Evolutionary conservation across 2,888 invertebrate species (phyloP), one percentile per base, ranked within the genome.

Genomic region (Drosophila mettleri): DNA sequence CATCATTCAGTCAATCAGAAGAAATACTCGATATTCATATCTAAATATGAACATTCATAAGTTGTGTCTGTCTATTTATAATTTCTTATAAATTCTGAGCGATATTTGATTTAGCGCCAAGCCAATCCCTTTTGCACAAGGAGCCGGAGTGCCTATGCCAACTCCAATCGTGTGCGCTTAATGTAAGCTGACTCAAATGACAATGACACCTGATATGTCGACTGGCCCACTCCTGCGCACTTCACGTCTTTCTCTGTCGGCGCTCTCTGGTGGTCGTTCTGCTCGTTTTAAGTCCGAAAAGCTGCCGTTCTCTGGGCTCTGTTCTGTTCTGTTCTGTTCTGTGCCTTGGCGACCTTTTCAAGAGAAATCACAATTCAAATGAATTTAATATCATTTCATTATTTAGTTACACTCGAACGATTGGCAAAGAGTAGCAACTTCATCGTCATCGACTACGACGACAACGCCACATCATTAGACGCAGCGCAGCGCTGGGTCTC

Each of bases 341-440:
- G 66, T 68, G 51, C 53, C 52, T 48, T 46, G 24, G 43, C 43
- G 48, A 74, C 72, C 75, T 84, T 86, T 90, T 91, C 89, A 86
- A 89, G 84, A 91, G 90, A 90, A 91, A 91, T 91, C 90, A 89
- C 87, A 90, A 90, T 89, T 90, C 90, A 89, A 90, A 89, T 89
- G 88, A 90, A 91, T 91, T 90, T 91, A 90, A 90, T 91, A 90
- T 91, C 91, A 91, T 91, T 91, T 90, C 85, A 89, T 91, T 91
- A 91, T 89, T 89, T 89, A 89, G 81, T 90, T 89, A 90, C 91
- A 89, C 89, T 88, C 77, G 84, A 90, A 72, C 81, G 87, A 87
- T 77, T 89, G 72, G 78, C 88, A 87, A 81, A 77, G 75, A 89
- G 88, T 88, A 88, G 87, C 82, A 59, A 68, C 60, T 52, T 7